Base-by-base conservation (phyloP, 2,797 vertebrate genomes). In the Crypturellus tataupa region DNA sequence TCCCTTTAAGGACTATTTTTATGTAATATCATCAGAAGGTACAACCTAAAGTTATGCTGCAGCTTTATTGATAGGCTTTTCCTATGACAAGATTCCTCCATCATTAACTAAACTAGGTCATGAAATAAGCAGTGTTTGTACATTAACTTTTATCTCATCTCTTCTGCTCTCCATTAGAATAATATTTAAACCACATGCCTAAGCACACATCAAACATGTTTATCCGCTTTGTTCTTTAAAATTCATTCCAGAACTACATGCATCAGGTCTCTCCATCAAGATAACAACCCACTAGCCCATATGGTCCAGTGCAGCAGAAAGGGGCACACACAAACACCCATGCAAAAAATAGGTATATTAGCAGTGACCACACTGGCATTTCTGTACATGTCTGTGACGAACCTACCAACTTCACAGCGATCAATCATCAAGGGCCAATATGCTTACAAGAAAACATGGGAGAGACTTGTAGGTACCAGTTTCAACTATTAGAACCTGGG, bases 401-500 rank as follows among this genome's bases (percentile, higher is more conserved):
- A 31, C 5, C 6, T 20, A 23, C 11, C 47, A 77, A 59, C 20
- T 39, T 69, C 67, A 69, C 15, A 0, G 1, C 8, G 5, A 55
- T 33, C 42, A 46, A 14, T 18, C 42, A 72, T 4, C 27, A 68
- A 70, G 19, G 81, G 79, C 15, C 39, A 87, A 25, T 2, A 7
- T 70, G 40, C 58, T 70, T 25, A 44, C 27, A 24, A 82, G 70
- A 58, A 68, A 44, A 12, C 37, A 40, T 1, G 35, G 27, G 56
- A 69, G 23, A 21, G 21, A 33, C 13, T n/a, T 37, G 4, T 55
- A 79, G 37, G 10, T 27, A 51, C 33, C 47, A 49, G 21, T 25
- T 33, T 68, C 1, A 0, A 33, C 62, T 29, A 65, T 5, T 0
- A 0, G 29, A 75, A 44, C 15, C n/a, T 53, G 46, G 12, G 55